Evolutionary conservation across 2,888 invertebrate species (phyloP), one percentile per base, ranked within the genome.

Genomic region (Drosophila testacea): DNA sequence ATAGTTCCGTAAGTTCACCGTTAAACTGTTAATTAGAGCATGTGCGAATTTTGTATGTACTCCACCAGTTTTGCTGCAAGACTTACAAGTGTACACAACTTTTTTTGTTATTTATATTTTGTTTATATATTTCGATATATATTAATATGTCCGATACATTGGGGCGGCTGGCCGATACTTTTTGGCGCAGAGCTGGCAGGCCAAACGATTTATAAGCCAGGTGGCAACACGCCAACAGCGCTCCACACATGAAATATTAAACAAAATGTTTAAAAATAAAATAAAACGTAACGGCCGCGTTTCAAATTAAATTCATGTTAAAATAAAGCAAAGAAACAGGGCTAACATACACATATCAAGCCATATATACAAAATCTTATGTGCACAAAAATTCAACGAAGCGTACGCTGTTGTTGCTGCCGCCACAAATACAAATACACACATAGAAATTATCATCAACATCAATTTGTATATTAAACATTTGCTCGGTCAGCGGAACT

Each of bases 211-310:
- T 69, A 10, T 46, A 4, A 46, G 56, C 52, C 39, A 60, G 62
- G 69, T 77, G 76, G 76, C 76, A 77, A 44, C 61, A 39, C 38
- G 30, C 2, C 11, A 27, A 42, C 22, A 46, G 47, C 65, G 69
- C 73, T 77, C 77, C 76, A 66, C 77, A 73, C 73, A 63, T 62
- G 57, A 64, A 65, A 65, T 61, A 72, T 59, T 75, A 69, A 76
- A 54, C 73, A 78, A 78, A 73, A 73, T 65, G 77, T 83, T 83
- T 83, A 84, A 83, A 83, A 87, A 84, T 84, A 87, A 80, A 86
- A 73, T 47, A 67, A 71, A 71, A 47, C 64, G 65, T 72, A 75
- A 80, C 79, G 79, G 79, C 60, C 69, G 52, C 47, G 65, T 56
- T 73, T 79, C 41, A 71, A 79, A 79, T 47, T 71, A 61, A 74